Conservation (phyloP, 2,113 vertebrate species). For the Carettochelys insculpta region DNA sequence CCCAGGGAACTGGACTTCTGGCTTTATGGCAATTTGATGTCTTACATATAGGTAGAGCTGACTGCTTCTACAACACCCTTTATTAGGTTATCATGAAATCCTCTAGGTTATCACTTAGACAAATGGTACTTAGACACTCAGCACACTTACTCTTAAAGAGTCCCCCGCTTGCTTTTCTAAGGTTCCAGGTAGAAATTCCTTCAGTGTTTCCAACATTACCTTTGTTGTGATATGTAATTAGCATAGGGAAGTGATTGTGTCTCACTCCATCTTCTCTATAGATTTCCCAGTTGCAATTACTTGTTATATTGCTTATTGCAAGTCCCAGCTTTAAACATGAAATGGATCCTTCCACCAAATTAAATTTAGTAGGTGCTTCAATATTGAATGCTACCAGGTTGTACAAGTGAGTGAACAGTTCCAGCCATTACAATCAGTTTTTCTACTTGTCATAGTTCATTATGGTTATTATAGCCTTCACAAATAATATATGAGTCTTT, state of each 20-base stretch:
- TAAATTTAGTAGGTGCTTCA: background rate
- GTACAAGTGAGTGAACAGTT: background rate
- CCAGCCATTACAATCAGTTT: background rate
- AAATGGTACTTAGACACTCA: background rate
- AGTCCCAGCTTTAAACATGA: background rate
- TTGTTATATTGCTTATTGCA: background rate
- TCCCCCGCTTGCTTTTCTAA: background rate
- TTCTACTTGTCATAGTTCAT: background rate
- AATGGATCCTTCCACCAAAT: background rate
- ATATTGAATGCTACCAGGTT: background rate
- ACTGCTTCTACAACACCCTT: background rate
- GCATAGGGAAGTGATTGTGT: background rate
- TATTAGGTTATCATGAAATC: background rate
- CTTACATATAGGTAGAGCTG: background rate
- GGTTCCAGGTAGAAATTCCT: background rate
- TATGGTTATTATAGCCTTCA: background rate
- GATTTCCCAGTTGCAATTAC: background rate
- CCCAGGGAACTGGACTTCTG: background rate
- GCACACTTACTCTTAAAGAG: background rate
- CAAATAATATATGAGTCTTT: background rate
- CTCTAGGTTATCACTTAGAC: background rate
- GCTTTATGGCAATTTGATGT: background rate
- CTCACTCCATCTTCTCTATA: background rate
- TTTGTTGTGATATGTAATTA: background rate
- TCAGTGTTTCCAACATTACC: background rate